Conservation (phyloP, 2,113 vertebrate species). For the Agelaius phoeniceus region DNA sequence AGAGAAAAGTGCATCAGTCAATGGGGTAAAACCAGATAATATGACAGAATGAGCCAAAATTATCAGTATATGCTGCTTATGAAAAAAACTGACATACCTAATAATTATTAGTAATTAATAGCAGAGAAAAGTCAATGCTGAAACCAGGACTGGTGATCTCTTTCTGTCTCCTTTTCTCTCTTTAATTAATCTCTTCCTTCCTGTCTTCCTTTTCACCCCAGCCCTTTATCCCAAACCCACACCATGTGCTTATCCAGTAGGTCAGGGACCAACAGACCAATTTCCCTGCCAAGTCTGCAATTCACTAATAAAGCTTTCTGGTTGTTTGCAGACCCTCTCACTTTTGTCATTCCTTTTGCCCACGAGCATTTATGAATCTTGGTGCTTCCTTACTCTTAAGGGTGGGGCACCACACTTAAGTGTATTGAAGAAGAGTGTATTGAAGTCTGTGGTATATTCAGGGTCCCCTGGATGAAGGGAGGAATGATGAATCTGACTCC, state of each 20-base stretch:
- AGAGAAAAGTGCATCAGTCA: neutral
- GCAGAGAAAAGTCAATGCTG: neutral
- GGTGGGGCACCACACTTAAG: neutral
- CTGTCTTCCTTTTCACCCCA: neutral
- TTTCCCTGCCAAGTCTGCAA: neutral
- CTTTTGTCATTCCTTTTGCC: accelerated
- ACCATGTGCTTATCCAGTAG: no score
- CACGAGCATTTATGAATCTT: accelerated
- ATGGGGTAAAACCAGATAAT: neutral
- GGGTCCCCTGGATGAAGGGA: no score
- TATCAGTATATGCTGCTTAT: neutral
- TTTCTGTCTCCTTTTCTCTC: neutral
- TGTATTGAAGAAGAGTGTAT: no score
- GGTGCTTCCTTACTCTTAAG: neutral
- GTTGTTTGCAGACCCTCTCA: neutral
- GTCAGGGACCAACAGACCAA: neutral
- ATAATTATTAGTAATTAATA: neutral
- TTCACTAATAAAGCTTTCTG: neutral
- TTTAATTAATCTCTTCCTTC: neutral
- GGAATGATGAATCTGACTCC: no score
- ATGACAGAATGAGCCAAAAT: neutral
- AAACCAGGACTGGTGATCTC: neutral
- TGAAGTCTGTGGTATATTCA: no score
- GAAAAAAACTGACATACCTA: neutral
- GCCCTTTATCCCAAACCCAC: neutral